phyloP scores from a whole-genome alignment of 2,797 vertebrate genomes.

The Galago senegalensis region DNA sequence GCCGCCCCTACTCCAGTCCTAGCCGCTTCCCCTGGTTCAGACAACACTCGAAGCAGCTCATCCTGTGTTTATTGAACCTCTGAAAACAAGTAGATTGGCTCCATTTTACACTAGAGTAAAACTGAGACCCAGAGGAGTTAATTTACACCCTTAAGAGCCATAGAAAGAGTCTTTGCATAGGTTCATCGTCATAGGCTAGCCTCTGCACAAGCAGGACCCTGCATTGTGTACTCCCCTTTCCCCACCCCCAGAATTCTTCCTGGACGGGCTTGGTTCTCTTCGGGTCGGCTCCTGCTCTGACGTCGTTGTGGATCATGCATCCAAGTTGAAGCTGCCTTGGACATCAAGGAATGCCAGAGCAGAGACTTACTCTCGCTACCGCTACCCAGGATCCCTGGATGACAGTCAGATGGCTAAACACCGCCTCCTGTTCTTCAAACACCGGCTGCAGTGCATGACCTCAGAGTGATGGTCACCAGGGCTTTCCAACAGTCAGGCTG shows the following conservation, averaged over 20 bases:
- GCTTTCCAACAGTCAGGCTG: slow-evolving; percentile 54
- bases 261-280: slow-evolving; percentile 94
- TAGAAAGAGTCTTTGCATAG: background rate
- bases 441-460: slow-evolving; percentile 94
- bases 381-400: slow-evolving; percentile 90
- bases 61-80: background rate
- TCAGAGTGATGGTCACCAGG: slow-evolving; percentile 87
- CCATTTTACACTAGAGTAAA: slow-evolving; percentile 9
- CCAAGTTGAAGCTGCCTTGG: slow-evolving; percentile 95
- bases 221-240: background rate
- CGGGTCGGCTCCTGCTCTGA: slow-evolving; percentile 95
- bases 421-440: slow-evolving; percentile 94
- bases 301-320: slow-evolving; percentile 93
- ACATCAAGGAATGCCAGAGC: slow-evolving; percentile 84
- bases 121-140: background rate
- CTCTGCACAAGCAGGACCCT: background rate
- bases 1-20: background rate
- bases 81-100: background rate
- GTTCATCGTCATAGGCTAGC: background rate
- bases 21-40: background rate
- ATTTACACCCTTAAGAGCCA: background rate
- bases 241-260: slow-evolving; percentile 93
- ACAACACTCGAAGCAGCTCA: background rate
- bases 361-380: slow-evolving; percentile 93
- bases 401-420: slow-evolving; percentile 75